A percentile compares a stretch with the other conserved stretches of the same genome.
Evolutionary conservation across 2,113 vertebrate genomes (phyloP).

Genomic region (Rhinoderma darwinii): DNA sequence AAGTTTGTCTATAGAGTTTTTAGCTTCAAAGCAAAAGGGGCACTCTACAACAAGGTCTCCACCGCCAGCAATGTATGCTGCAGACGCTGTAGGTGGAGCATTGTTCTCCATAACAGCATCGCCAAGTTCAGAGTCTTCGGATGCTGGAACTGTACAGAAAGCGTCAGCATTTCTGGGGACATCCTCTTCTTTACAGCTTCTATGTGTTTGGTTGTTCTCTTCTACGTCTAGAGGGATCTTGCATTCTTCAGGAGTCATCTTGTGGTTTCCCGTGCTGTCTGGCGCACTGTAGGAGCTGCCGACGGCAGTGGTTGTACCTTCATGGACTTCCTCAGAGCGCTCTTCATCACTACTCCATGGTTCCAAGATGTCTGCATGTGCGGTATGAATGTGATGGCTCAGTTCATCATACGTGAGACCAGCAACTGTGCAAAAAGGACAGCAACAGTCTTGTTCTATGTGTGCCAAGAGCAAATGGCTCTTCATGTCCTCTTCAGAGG

Average conservation of each 20-base stretch:
- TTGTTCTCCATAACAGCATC: background rate
- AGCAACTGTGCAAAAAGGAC: conserved; percentile 76
- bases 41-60: conserved; percentile 61
- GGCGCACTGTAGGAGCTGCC: background rate
- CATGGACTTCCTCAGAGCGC: background rate
- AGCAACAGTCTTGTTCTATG: conserved; percentile 69
- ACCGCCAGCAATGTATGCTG: background rate
- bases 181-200: background rate
- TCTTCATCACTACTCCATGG: conserved; percentile 55
- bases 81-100: background rate
- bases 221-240: background rate
- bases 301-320: background rate
- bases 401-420: conserved; percentile 77
- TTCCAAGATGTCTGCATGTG: conserved; percentile 70
- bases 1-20: conserved; percentile 64
- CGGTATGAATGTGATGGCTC: conserved; percentile 72
- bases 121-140: background rate
- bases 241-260: background rate
- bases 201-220: background rate
- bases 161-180: too few species aligned
- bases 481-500: conserved; percentile 75
- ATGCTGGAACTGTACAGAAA: background rate
- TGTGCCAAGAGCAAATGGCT: conserved; percentile 73
- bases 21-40: conserved; percentile 70
- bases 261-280: background rate